Evolutionary conservation across 2,797 vertebrate genomes (phyloP), one percentile per base, ranked within the genome.

Genomic region (Coracias cyanogaster): DNA sequence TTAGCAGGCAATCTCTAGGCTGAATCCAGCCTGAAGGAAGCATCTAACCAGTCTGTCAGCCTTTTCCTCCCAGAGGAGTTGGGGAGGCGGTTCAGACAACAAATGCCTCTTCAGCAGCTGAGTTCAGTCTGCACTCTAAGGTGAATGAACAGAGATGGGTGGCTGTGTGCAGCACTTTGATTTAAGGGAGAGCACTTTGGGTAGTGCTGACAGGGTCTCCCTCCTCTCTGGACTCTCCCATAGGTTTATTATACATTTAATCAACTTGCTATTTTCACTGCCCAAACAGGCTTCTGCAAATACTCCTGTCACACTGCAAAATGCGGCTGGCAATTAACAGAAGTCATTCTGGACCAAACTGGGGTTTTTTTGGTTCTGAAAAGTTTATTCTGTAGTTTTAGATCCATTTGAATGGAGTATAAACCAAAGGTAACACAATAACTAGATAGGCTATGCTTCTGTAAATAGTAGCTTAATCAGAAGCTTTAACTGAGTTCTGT

Each of bases 301-400:
- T 66, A 43, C 5, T 82, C 26, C 31, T 72, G 9, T 41, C 79
- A 21, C 5, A 48, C 7, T 73, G 15, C 9, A 51, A 66, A 55
- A 46, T 43, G 18, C 24, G 82, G 8, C 8, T 80, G 2, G 0
- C 66, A 66, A 57, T 89, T 78, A 60, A 4, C 18, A 71, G 57
- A 17, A 71, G 13, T 1, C 48, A 6, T 45, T 80, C 22, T 33
- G 7, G 25, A 51, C 19, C 15, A 73, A 82, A 45, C 9, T 21
- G 11, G 1, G 15, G 0, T 64, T 39, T 80, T 0, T 7, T 0
- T 54, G 15, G 10, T 48, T 58, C 58, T 82, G 29, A 35, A 79
- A 62, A 54, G 12, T 45, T 76, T 72, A 7, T 26, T 77, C 83
- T 66, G 4, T 77, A 55, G 29, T 41, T 86, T 66, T 82, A 15